Evolutionary conservation across 2,113 vertebrate species (phyloP).

Genomic region (Lycocorax pyrrhopterus): DNA sequence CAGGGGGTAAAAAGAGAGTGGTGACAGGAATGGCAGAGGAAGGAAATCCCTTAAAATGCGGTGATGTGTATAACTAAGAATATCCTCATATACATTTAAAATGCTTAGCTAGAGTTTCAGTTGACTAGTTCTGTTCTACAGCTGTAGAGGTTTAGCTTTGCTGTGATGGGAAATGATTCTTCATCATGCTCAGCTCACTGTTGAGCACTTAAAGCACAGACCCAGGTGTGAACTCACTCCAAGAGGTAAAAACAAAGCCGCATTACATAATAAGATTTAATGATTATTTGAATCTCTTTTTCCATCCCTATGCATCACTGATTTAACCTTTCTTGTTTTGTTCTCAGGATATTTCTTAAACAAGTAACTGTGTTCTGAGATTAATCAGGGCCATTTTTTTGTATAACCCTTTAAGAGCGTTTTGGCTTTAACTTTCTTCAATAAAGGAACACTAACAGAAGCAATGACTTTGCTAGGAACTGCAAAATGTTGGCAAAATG

Average conservation of each 20-base stretch:
- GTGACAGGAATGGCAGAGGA: background rate
- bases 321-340: constrained; percentile 35
- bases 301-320: constrained; percentile 18
- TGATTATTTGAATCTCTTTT: constrained; percentile 58
- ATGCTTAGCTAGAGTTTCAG: background rate
- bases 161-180: background rate
- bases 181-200: background rate
- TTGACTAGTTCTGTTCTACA: background rate
- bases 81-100: background rate
- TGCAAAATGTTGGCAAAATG: background rate
- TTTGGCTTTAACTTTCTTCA: background rate
- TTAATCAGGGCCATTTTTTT: background rate
- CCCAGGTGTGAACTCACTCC: constrained; percentile 32
- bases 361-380: background rate
- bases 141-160: background rate
- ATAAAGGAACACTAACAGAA: background rate
- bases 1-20: background rate
- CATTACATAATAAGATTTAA: constrained; percentile 56
- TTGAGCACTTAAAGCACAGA: background rate
- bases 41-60: background rate
- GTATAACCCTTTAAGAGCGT: background rate
- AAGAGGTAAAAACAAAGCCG: constrained; percentile 45
- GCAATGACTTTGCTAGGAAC: background rate
- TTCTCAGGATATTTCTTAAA: constrained; percentile 21
- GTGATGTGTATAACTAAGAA: background rate